phyloP scores from a whole-genome alignment of 2,888 invertebrate genomes.

The Caenorhabditis japonica region DNA sequence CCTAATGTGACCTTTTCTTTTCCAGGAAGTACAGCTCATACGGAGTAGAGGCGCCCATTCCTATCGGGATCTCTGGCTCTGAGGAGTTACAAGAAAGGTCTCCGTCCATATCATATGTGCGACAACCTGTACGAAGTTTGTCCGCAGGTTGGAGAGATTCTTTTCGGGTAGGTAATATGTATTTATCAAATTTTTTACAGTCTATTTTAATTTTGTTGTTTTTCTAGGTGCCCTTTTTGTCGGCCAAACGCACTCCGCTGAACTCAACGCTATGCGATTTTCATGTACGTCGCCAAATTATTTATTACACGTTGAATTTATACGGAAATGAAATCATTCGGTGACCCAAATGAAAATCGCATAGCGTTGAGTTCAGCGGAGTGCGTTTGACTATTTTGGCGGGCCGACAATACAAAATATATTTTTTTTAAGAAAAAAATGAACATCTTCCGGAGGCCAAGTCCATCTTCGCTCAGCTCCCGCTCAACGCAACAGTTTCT shows the following conservation, averaged over 20 bases:
- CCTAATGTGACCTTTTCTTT: not conserved
- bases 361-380: too few relatives aligned
- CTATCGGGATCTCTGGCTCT: slow-evolving; percentile 19
- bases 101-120: slow-evolving; percentile 19
- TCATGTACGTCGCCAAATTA: too few relatives aligned
- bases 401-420: too few relatives aligned
- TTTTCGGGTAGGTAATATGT: slow-evolving; percentile 29
- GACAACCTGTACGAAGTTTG: slow-evolving; percentile 37
- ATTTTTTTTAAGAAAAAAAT: slow-evolving; percentile 20
- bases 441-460: slow-evolving; percentile 36
- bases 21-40: slow-evolving; percentile 55
- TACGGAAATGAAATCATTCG: too few relatives aligned
- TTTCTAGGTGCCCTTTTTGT: too few relatives aligned
- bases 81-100: slow-evolving; percentile 9
- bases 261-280: too few relatives aligned
- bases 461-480: slow-evolving; percentile 31
- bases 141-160: slow-evolving; percentile 45
- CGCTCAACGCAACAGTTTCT: slow-evolving; percentile 42
- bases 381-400: too few relatives aligned
- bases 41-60: slow-evolving; percentile 47
- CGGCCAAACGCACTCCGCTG: too few relatives aligned
- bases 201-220: too few relatives aligned
- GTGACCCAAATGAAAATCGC: too few relatives aligned
- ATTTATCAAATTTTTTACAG: too few relatives aligned
- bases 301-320: too few relatives aligned